Conservation (phyloP, 2,888 invertebrate species). For the Rotaria macrura region DNA sequence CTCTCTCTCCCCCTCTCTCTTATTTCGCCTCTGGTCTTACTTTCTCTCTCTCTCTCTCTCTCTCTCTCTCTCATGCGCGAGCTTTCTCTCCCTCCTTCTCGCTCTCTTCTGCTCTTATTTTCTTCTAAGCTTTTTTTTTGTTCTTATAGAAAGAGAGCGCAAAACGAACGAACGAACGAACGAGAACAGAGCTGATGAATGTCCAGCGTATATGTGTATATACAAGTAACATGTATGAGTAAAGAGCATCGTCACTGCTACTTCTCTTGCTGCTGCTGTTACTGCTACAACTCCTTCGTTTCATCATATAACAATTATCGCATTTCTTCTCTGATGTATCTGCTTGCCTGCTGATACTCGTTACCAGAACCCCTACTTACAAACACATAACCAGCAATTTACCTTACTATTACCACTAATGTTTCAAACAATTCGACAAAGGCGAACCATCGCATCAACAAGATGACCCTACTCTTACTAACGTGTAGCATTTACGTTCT, state of each 20-base stretch:
- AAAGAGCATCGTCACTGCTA: neutral
- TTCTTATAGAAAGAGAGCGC: slow-evolving; percentile 20
- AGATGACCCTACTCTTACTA: neutral
- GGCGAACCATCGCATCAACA: neutral
- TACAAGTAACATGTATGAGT: neutral
- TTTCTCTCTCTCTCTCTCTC: neutral
- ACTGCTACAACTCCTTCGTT: neutral
- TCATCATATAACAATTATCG: slow-evolving; percentile 3
- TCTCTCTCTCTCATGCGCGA: neutral
- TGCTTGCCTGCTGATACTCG: neutral
- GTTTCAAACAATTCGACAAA: neutral
- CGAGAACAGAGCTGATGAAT: neutral
- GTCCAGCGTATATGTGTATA: neutral
- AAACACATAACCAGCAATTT: neutral
- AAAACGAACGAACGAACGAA: neutral
- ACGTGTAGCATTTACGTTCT: neutral
- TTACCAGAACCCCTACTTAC: neutral
- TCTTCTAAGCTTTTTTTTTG: slow-evolving; percentile 28
- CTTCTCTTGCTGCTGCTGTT: neutral
- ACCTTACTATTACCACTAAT: neutral
- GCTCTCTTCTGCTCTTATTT: neutral
- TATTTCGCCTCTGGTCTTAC: neutral
- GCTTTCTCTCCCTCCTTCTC: neutral
- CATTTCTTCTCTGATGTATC: neutral
- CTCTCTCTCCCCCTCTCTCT: neutral